Conservation (phyloP, 2,113 vertebrate genomes). For the Mixornis gularis region DNA sequence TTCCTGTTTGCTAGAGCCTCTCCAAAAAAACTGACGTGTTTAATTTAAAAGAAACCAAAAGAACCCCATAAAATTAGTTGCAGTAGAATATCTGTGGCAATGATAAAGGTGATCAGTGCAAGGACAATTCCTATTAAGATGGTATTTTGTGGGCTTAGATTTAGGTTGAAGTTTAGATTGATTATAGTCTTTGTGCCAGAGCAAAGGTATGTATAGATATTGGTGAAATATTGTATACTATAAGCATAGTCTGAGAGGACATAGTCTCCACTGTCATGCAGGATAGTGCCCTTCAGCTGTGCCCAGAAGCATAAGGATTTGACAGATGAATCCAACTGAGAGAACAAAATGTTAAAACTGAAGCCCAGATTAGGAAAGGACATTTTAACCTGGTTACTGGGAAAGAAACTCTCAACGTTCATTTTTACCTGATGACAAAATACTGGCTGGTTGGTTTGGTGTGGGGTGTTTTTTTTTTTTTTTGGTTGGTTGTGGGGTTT, state of each 20-base stretch:
- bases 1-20: neutral
- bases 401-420: neutral
- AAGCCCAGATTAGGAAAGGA: neutral
- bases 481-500: neutral
- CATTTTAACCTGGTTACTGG: neutral
- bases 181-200: neutral
- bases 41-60: neutral
- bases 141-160: neutral
- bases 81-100: neutral
- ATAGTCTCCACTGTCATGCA: neutral
- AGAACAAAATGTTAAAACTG: neutral
- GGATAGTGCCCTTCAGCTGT: neutral
- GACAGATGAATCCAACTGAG: neutral
- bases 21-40: neutral
- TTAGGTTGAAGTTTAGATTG: neutral
- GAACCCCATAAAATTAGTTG: accelerated
- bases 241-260: neutral
- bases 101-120: neutral
- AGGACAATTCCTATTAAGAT: neutral
- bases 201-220: neutral
- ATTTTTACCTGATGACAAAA: neutral
- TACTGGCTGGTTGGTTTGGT: neutral
- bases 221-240: neutral
- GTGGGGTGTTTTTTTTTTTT: neutral
- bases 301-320: neutral